phyloP scores from a whole-genome alignment of 2,113 vertebrate genomes.

The Anhinga anhinga region DNA sequence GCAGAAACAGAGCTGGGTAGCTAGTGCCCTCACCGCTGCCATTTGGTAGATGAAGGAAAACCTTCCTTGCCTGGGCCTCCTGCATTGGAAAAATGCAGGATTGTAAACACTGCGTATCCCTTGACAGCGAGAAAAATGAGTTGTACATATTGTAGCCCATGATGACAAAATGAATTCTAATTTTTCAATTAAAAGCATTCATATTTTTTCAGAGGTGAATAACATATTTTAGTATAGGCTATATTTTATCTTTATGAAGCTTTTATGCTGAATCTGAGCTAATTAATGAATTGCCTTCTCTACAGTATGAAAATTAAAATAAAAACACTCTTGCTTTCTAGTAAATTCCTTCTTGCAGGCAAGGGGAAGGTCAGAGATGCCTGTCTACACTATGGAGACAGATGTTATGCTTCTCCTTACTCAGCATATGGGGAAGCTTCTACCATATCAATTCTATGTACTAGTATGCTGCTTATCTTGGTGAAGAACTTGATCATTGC shows the following conservation, averaged over 20 bases:
- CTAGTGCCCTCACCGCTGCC: fast-evolving
- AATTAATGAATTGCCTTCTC: neutral
- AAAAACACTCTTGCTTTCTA: neutral
- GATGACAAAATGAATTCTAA: neutral
- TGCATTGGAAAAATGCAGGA: fast-evolving
- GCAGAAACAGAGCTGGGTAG: neutral
- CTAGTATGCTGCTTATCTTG: neutral
- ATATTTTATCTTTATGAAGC: neutral
- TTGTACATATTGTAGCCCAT: neutral
- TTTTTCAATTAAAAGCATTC: neutral
- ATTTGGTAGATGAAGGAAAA: neutral
- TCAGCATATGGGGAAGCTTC: neutral
- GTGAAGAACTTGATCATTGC: neutral
- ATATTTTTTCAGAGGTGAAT: neutral
- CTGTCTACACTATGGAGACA: neutral
- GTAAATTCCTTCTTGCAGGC: neutral
- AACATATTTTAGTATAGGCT: neutral
- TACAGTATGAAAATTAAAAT: neutral
- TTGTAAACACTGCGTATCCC: neutral
- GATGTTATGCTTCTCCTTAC: neutral
- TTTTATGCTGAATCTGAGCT: neutral
- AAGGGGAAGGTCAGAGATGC: neutral
- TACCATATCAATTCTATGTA: neutral
- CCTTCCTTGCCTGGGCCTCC: neutral
- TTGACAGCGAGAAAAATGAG: neutral